phyloP scores from a whole-genome alignment of 1,140 invertebrate species.

The Trichonephila inaurata region DNA sequence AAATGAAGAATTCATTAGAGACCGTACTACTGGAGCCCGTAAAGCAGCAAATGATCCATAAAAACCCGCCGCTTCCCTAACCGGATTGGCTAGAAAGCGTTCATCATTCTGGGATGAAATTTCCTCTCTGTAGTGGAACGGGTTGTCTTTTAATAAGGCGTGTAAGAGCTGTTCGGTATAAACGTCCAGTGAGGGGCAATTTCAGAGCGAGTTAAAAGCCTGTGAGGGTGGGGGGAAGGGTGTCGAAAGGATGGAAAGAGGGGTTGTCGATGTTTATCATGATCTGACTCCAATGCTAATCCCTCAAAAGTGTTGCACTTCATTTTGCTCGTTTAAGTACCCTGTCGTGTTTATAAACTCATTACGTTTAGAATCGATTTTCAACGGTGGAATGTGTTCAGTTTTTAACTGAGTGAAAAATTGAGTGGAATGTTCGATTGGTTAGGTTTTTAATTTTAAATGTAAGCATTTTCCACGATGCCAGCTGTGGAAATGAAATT shows the following conservation, averaged over 20 bases:
- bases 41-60: constrained; percentile 18
- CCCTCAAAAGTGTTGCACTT: constrained; percentile 22
- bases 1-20: constrained; percentile 10
- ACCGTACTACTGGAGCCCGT: not conserved
- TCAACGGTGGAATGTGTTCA: not conserved
- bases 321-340: constrained; percentile 1
- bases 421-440: not conserved
- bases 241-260: no score
- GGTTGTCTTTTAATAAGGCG: constrained; percentile 42
- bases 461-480: no score
- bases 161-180: not conserved
- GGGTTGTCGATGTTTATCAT: not conserved
- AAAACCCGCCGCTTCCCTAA: not conserved
- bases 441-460: not conserved
- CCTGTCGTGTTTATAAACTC: constrained; percentile 22
- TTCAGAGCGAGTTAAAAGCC: not conserved
- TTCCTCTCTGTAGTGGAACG: not conserved
- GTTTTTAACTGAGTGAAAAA: not conserved
- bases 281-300: not conserved
- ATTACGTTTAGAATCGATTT: constrained; percentile 1
- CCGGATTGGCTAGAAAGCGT: not conserved
- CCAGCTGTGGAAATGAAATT: no score
- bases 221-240: no score
- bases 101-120: not conserved
- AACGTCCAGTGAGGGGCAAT: not conserved